Evolutionary conservation across 2,888 invertebrate species (phyloP).

Genomic region (Nemoura dubitans): DNA sequence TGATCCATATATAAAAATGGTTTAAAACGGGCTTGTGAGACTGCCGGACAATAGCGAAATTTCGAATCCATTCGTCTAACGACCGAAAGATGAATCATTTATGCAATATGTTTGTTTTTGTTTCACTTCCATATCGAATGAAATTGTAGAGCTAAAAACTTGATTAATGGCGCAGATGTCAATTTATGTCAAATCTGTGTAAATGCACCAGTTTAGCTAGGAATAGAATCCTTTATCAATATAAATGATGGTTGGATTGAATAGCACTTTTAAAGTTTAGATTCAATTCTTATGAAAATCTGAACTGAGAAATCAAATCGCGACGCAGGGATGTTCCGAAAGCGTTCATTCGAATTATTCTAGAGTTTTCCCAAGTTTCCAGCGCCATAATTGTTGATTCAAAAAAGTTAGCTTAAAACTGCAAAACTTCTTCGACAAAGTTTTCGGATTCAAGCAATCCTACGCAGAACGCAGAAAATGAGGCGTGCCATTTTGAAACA

Average conservation of each 20-base stretch:
- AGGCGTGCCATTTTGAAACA: not conserved
- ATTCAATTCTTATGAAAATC: not conserved
- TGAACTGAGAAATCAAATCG: not conserved
- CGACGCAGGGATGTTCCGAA: not conserved
- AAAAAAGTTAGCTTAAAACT: not conserved
- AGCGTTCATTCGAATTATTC: constrained; percentile 12
- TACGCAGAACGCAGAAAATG: constrained; percentile 12
- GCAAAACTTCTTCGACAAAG: not conserved
- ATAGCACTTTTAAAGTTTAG: not conserved
- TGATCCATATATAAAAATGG: not conserved
- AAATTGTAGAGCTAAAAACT: not conserved
- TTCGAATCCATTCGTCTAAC: not conserved
- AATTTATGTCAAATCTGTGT: not conserved
- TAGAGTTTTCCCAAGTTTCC: not conserved
- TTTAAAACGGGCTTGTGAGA: not conserved
- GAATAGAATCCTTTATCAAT: not conserved
- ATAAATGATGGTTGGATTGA: not conserved
- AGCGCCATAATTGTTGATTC: not conserved
- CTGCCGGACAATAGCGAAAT: not conserved
- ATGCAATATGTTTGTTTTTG: not conserved
- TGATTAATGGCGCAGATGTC: not conserved
- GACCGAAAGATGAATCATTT: not conserved
- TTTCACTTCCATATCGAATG: not conserved
- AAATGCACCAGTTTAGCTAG: not conserved
- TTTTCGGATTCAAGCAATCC: not conserved